phyloP scores from a whole-genome alignment of 1,140 invertebrate genomes.

The Danaus plexippus region DNA sequence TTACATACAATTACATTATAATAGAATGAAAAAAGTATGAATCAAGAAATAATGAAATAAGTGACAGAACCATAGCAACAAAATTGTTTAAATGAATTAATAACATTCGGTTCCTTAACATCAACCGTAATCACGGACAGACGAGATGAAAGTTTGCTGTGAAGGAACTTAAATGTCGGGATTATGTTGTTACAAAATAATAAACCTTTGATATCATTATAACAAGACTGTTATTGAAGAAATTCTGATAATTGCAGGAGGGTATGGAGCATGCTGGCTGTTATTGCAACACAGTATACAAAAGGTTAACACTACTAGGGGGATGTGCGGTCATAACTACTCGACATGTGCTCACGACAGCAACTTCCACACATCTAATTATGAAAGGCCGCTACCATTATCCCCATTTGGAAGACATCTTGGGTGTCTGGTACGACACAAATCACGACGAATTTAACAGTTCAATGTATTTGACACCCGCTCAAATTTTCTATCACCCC shows the following conservation, averaged over 20 bases:
- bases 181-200: too few relatives aligned
- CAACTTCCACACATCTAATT: conserved; percentile 34
- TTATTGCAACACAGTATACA: conserved; percentile 38
- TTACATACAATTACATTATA: too few relatives aligned
- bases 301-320: conserved; percentile 21
- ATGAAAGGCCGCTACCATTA: conserved; percentile 20
- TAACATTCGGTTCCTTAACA: too few relatives aligned
- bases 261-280: conserved; percentile 20
- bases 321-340: conserved; percentile 34
- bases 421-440: conserved; percentile 41
- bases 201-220: too few relatives aligned
- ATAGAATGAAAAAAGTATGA: too few relatives aligned
- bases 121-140: too few relatives aligned
- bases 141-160: too few relatives aligned
- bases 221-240: background rate
- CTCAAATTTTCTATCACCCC: conserved; percentile 43
- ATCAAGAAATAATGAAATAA: too few relatives aligned
- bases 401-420: conserved; percentile 24
- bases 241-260: conserved; percentile 22
- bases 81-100: too few relatives aligned
- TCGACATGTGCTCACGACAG: conserved; percentile 39
- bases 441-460: conserved; percentile 22
- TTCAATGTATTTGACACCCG: conserved; percentile 30
- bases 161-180: too few relatives aligned
- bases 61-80: too few relatives aligned